phyloP scores from a whole-genome alignment of 2,113 vertebrate genomes.

The Psettodes erumei region DNA sequence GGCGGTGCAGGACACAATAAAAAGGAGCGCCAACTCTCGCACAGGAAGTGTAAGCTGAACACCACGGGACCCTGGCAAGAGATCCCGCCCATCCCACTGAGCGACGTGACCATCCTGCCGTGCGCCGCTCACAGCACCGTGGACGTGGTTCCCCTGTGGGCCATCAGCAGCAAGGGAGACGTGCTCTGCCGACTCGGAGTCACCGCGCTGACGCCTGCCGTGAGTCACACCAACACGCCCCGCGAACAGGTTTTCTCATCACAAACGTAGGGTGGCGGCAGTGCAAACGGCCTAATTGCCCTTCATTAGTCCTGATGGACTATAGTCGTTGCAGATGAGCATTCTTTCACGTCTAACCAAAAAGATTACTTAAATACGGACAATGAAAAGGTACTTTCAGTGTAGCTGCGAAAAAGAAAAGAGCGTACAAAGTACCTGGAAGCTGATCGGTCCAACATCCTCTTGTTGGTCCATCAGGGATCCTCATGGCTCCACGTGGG shows the following conservation, averaged over 20 bases:
- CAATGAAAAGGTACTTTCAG: not conserved
- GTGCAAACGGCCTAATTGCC: too few species aligned
- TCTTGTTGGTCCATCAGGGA: conserved; percentile 80
- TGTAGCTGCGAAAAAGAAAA: not conserved
- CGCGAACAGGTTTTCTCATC: not conserved
- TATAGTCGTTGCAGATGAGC: not conserved
- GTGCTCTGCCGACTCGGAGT: conserved; percentile 94
- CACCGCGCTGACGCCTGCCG: conserved; percentile 88
- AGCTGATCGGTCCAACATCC: not conserved
- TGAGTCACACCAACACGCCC: conserved; percentile 75
- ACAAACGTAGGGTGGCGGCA: not conserved
- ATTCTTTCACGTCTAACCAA: not conserved
- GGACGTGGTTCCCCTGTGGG: conserved; percentile 90
- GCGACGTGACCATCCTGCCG: conserved; percentile 91
- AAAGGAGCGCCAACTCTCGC: not conserved
- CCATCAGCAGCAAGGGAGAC: conserved; percentile 96
- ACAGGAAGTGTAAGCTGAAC: conserved; percentile 94
- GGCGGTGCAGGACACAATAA: not conserved
- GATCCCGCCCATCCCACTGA: conserved; percentile 89
- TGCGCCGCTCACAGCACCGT: conserved; percentile 74
- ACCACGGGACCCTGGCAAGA: conserved; percentile 97
- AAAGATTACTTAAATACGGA: too few species aligned
- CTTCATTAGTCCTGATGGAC: not conserved
- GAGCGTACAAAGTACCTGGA: not conserved
- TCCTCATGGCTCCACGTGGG: conserved; percentile 96